Evolutionary conservation across 2,888 invertebrate genomes (phyloP).

Genomic region (Tetragnatha montana): DNA sequence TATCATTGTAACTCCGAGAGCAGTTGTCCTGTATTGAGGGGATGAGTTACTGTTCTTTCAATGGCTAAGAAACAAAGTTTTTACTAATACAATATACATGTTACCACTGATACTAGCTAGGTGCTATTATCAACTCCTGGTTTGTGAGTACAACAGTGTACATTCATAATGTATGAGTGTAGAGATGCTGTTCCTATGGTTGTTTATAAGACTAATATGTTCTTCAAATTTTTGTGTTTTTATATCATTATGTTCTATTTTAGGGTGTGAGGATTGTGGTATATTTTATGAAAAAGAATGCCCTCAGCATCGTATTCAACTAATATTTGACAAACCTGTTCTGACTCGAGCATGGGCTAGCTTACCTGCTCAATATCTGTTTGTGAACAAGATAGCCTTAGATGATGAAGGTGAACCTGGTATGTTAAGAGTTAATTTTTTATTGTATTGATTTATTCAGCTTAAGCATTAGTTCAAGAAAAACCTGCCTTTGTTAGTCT

Average conservation of each 20-base stretch:
- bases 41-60: too few species aligned
- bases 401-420: conserved; percentile 70
- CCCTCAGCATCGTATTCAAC: conserved; percentile 65
- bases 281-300: conserved; percentile 73
- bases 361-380: conserved; percentile 82
- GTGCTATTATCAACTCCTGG: too few species aligned
- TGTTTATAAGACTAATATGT: not conserved
- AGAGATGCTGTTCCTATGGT: too few species aligned
- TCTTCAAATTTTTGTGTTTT: not conserved
- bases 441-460: too few species aligned
- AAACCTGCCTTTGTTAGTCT: not conserved
- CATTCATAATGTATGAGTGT: too few species aligned
- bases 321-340: conserved; percentile 79
- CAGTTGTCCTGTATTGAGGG: too few species aligned
- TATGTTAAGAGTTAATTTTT: conserved; percentile 9
- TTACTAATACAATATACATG: too few species aligned
- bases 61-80: too few species aligned
- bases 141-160: too few species aligned
- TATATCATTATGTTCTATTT: not conserved
- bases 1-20: too few species aligned
- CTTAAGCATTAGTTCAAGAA: not conserved
- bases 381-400: conserved; percentile 77
- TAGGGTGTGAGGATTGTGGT: conserved; percentile 78
- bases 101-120: too few species aligned
- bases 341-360: conserved; percentile 87